Evolutionary conservation across 2,888 invertebrate genomes (phyloP), one percentile per base, ranked within the genome.

Genomic region (Kuschelorhynchus macadamiae): DNA sequence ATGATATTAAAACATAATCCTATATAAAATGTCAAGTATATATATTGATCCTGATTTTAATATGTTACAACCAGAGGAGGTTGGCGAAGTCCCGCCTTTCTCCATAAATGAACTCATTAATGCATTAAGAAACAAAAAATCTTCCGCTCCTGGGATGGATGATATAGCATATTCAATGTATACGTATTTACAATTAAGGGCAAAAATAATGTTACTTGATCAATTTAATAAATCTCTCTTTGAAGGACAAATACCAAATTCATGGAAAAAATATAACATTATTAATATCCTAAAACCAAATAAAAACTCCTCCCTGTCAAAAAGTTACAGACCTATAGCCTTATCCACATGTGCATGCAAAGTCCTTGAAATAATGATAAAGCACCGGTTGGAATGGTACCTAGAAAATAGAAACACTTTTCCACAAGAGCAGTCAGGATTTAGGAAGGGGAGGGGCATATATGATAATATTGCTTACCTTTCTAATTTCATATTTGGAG

Each of bases 241-340:
- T 3, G 36, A 12, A n/a, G 12, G 12, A 11, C 11, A 3, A 25
- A 5, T 25, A 7, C 25, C 25, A 25, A 11, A 36, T 36, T 25
- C 25, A 25, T 25, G 25, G 25, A 25, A 25, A 25, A 25, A 25
- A 25, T 25, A n/a, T 36, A 56, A 42, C 14, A 21, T 56, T 17
- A 42, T 41, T 9, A 14, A 21, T 9, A 12, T 56, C n/a, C 30
- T 41, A n/a, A 57, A 65, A 57, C 42, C 18, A n/a, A 41, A 47
- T 4, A 57, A 42, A 50, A 21, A 64, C 14, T 32, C 25, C 1
- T 4, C 20, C 12, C 3, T 44, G 2, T 5, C 16, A 14, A 16
- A 49, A 5, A 49, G 17, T 32, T 49, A 49, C 11, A 25, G 49
- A 1, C 32, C 49, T 9, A 49, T 49, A 49, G 9, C 32, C 14